Evolutionary conservation across 2,113 vertebrate genomes (phyloP).

Genomic region (Crotalus viridis): DNA sequence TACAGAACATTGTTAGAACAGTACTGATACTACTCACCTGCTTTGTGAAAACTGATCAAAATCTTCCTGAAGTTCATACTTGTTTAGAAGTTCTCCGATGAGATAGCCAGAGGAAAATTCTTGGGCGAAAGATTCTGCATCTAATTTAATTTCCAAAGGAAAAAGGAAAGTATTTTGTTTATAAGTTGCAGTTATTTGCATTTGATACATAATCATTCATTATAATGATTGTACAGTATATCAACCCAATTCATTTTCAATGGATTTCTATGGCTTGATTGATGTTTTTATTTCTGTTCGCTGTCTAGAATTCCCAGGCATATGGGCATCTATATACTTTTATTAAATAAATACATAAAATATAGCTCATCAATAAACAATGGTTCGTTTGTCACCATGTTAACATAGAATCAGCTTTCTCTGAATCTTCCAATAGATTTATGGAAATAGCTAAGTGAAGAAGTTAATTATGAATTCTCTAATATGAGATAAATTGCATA

Average conservation of each 20-base stretch:
- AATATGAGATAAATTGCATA: background rate
- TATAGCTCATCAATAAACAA: background rate
- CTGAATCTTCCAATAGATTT: background rate
- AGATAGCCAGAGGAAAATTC: slow-evolving; percentile 90
- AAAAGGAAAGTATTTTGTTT: background rate
- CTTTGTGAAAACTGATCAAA: slow-evolving; percentile 85
- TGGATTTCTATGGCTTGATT: background rate
- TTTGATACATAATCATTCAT: background rate
- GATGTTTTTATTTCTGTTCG: background rate
- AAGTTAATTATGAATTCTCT: background rate
- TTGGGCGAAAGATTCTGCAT: slow-evolving; percentile 78
- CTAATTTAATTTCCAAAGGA: slow-evolving; percentile 64
- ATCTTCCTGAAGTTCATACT: slow-evolving; percentile 87
- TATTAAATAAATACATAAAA: background rate
- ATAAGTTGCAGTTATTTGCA: background rate
- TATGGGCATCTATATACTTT: background rate
- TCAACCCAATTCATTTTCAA: background rate
- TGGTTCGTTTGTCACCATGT: background rate
- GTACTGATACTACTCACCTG: slow-evolving; percentile 75
- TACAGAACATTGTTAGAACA: background rate
- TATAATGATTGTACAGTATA: background rate
- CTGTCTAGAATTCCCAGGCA: background rate
- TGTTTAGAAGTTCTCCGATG: slow-evolving; percentile 89
- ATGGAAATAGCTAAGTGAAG: background rate
- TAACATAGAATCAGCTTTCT: background rate